Evolutionary conservation across 1,140 invertebrate genomes (phyloP), one percentile per base, ranked within the genome.

Genomic region (Augochlora pura): DNA sequence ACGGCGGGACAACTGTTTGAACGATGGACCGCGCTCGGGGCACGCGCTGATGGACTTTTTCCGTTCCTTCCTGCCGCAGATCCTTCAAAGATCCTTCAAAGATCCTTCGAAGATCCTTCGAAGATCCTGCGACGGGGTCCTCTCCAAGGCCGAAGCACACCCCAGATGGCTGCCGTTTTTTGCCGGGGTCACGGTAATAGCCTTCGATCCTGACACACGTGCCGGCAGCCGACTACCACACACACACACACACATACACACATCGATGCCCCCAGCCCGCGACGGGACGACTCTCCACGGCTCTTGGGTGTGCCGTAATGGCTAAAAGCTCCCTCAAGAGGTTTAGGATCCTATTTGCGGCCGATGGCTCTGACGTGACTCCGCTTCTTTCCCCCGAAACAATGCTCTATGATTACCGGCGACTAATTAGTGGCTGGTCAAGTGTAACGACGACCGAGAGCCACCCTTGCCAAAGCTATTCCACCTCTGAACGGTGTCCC

Each of bases 191-290:
- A 18, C 69, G 69, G 69, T 79, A 79, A 79, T 79, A 73, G 77
- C 77, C 54, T 79, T 79, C 77, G 69, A 79, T 73, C 77, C 70
- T 49, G 63, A 65, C 77, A 52, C 52, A 66, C 77, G 46, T 27
- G 78, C 66, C 77, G 46, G 54, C 83, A 86, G 73, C 83, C 83
- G 10, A 42, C 9, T 42, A 12, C 42, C 74, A 78, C 72, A 70
- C 68, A 76, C 65, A 70, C 27, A 38, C 73, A 69, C 70, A 66
- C 60, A 70, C 76, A 74, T 54, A 69, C n/a, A n/a, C 32, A 2
- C 32, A 1, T 4, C 32, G 32, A n/a, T n/a, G n/a, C n/a, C 32
- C 32, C 32, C 32, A 4, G 1, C 4, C 32, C 32, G 32, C 32
- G 32, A 32, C 32, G 77, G 80, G 73, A 14, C 16, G 12, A 73